Conservation (phyloP, 2,888 invertebrate genomes). For the Apodemia zela region DNA sequence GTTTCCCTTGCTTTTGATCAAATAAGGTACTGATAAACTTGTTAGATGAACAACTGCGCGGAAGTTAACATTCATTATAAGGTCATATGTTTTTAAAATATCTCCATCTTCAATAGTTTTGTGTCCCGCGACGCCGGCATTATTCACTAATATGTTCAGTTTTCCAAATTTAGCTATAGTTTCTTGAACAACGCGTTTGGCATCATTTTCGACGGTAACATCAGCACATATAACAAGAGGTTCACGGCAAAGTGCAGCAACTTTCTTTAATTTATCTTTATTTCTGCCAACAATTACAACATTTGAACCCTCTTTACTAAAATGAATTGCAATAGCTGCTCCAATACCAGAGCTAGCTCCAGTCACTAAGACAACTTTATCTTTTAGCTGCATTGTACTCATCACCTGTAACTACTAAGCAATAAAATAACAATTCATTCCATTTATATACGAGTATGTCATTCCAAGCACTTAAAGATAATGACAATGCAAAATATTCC, state of each 20-base stretch:
- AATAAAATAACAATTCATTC: background rate
- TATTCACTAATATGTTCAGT: background rate
- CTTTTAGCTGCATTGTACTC: background rate
- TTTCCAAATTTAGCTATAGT: background rate
- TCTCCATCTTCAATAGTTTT: background rate
- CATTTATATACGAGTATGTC: background rate
- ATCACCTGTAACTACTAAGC: background rate
- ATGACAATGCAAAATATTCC: too few relatives aligned
- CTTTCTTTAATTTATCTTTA: background rate
- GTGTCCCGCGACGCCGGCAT: background rate
- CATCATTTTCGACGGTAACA: background rate
- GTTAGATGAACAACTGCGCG: conserved; percentile 41
- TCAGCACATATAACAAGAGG: background rate
- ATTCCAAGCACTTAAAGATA: background rate
- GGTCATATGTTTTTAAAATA: conserved; percentile 35
- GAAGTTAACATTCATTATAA: conserved; percentile 42
- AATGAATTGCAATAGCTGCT: background rate
- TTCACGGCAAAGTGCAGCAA: background rate
- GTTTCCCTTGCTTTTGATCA: conserved; percentile 44
- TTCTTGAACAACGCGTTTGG: background rate
- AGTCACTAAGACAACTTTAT: conserved; percentile 4
- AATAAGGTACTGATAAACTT: conserved; percentile 39
- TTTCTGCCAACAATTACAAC: conserved; percentile 6
- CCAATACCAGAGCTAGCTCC: conserved; percentile 7
- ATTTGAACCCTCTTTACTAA: background rate